Evolutionary conservation across 2,113 vertebrate species (phyloP).

Genomic region (Sphyrna mokarran): DNA sequence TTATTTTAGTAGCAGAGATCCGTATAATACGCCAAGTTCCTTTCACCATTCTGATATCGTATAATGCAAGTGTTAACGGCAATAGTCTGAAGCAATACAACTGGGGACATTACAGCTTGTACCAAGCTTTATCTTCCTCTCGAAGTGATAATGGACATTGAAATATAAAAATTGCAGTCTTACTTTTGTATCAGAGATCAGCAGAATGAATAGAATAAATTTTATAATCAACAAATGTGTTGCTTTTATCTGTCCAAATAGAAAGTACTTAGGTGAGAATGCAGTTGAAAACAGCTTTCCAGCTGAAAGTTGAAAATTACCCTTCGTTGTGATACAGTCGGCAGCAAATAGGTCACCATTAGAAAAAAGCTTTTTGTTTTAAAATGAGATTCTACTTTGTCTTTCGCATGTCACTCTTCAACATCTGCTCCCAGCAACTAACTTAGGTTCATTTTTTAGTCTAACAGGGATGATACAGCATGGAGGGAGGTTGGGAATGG

Average conservation of each 20-base stretch:
- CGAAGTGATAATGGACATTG: not conserved
- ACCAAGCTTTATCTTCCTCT: not conserved
- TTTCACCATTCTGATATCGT: not conserved
- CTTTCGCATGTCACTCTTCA: not conserved
- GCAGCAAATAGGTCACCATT: not conserved
- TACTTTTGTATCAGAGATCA: not conserved
- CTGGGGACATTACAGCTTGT: not conserved
- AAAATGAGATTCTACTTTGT: not conserved
- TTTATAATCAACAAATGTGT: not conserved
- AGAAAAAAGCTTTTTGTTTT: not conserved
- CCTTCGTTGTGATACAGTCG: not conserved
- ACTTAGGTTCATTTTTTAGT: too few species aligned
- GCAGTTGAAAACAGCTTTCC: not conserved
- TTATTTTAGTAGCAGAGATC: not conserved
- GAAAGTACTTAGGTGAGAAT: not conserved
- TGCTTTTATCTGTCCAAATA: not conserved
- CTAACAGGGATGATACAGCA: too few species aligned
- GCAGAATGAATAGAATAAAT: not conserved
- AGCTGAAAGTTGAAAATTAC: not conserved
- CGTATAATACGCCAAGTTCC: not conserved
- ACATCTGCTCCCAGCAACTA: not conserved
- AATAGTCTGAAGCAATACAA: not conserved
- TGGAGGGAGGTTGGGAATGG: too few species aligned
- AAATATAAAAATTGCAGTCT: not conserved
- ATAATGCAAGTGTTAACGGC: not conserved